Evolutionary conservation across 2,113 vertebrate species (phyloP), one percentile per base, ranked within the genome.

Genomic region (Calypte anna): DNA sequence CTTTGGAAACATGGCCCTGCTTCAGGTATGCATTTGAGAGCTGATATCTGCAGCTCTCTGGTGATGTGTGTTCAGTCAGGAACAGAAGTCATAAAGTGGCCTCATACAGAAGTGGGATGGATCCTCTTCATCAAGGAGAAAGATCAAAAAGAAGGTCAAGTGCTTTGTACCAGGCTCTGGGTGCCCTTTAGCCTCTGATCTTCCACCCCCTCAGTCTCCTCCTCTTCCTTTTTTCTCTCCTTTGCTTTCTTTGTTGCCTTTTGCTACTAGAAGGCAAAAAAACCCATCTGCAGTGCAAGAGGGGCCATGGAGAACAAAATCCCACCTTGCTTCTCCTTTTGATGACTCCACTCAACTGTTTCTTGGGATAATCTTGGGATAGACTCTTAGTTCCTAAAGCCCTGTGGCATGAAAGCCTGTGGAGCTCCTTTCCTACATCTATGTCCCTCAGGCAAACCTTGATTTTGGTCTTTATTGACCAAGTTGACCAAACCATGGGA

Each of bases 131-230:
- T 82, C 88, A 91, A 95, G 94, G 55, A 53, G 43, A 87, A 88
- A 88, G 87, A 95, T 97, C 91, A 97, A 96, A 95, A 88, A 69
- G 75, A 44, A 86, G 75, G 54, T 21, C 1, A 57, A 96, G 36
- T 44, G 44, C 92, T 96, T 94, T 95, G 75, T 91, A 17, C 0
- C 0, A 74, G 75, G 68, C 72, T 59, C 36, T 23, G 25, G 15
- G 8, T 70, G 67, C 70, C 38, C 61, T 91, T 46, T 70, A 58
- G 27, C 82, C 72, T 95, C 79, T 95, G 79, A 90, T 88, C 82
- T 6, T 82, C 33, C 87, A 69, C 92, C 80, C 28, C 57, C 74
- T 82, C 63, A 38, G 28, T 72, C 69, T 72, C 58, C 53, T 87
- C 13, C 85, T 90, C 50, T 90, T 82, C 81, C 58, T 85, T 91